Conservation (phyloP, 2,888 invertebrate species). For the Nomada flava region DNA sequence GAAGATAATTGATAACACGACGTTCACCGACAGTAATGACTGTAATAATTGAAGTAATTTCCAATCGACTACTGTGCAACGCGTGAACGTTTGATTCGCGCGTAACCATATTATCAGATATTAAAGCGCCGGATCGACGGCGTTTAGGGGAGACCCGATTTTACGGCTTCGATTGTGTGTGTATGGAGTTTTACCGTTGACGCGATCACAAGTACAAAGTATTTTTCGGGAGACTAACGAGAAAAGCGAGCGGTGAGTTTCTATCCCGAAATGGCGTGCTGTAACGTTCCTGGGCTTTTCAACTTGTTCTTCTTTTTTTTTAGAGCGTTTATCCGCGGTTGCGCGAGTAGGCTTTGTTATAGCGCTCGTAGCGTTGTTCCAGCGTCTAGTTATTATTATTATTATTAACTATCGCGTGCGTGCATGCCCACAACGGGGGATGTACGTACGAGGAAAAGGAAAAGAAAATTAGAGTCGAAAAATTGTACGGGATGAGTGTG, state of each 20-base stretch:
- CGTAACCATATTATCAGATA: not conserved
- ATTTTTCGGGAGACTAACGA: slow-evolving; percentile 60
- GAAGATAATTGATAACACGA: not conserved
- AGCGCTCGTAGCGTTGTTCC: slow-evolving; percentile 27
- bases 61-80: not conserved
- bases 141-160: slow-evolving; percentile 31
- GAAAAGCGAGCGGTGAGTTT: slow-evolving; percentile 35
- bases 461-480: not conserved
- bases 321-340: slow-evolving; percentile 13
- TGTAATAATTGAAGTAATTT: not conserved
- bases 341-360: slow-evolving; percentile 28
- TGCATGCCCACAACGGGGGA: not conserved
- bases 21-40: not conserved
- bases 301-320: slow-evolving; percentile 16
- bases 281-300: slow-evolving; percentile 47
- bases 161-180: slow-evolving; percentile 56
- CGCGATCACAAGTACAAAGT: slow-evolving; percentile 70
- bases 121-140: not conserved
- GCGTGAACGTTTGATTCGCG: slow-evolving; percentile 1
- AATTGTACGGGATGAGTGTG: no score
- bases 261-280: slow-evolving; percentile 30
- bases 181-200: slow-evolving; percentile 64
- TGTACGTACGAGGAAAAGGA: not conserved
- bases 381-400: slow-evolving; percentile 5
- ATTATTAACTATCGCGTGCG: no score